A percentile compares a stretch with the other conserved stretches of the same genome.
These are phyloP conservation scores for Globodera ellingtonae DNA, from an alignment of 1,140 invertebrate genomes.

Conservation along the genomic window DNA sequence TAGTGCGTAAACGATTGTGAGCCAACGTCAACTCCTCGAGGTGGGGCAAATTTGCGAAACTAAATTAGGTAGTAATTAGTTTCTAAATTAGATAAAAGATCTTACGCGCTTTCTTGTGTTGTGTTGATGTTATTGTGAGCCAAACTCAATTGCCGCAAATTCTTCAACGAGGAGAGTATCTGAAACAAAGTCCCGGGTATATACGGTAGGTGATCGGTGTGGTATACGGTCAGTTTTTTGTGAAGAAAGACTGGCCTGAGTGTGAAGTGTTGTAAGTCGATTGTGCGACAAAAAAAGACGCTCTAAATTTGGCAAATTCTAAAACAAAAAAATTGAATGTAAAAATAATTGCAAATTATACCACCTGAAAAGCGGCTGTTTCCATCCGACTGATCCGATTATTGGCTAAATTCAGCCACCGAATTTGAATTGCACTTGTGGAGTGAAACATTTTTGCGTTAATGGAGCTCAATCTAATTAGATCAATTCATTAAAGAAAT, in stretches of 20 bases:
- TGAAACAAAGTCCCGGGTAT: neutral
- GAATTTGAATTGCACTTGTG: conserved; percentile 33
- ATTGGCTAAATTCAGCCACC: conserved; percentile 31
- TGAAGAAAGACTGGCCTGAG: conserved; percentile 15
- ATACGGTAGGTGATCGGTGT: neutral
- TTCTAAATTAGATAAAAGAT: neutral
- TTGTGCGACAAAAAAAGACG: conserved; percentile 41
- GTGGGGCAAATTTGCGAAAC: conserved; percentile 35
- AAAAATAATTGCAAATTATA: neutral
- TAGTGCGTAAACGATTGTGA: conserved; percentile 33
- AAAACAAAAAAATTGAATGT: conserved; percentile 6
- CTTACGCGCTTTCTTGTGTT: conserved; percentile 23
- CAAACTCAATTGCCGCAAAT: conserved; percentile 34
- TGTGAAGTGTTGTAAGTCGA: conserved; percentile 35
- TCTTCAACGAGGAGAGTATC: conserved; percentile 32
- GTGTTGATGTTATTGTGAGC: conserved; percentile 35
- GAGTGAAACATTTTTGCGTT: conserved; percentile 48
- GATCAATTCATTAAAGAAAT: neutral
- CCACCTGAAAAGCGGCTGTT: conserved; percentile 16
- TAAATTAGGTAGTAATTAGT: neutral
- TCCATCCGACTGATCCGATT: conserved; percentile 39
- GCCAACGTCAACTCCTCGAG: conserved; percentile 35
- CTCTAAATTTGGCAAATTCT: conserved; percentile 43
- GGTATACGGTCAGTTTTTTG: too few species aligned
- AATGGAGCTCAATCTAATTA: conserved; percentile 22